These are phyloP conservation scores for Clarias gariepinus DNA, from an alignment of 2,113 vertebrate species.

Conservation along the genomic window DNA sequence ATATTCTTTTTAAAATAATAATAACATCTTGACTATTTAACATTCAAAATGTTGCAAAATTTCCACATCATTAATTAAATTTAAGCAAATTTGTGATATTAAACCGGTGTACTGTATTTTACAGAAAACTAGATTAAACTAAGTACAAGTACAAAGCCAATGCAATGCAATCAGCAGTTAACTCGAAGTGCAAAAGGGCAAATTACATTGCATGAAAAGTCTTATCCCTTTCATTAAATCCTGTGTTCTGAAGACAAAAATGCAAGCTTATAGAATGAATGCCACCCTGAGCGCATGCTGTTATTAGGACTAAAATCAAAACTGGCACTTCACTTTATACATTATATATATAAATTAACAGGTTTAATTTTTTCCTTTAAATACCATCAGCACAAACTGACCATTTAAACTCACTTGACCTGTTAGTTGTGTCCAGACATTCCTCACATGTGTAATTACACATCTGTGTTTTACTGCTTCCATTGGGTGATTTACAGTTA, in stretches of 20 bases:
- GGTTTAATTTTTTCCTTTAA: too few species aligned
- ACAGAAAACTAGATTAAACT: not conserved
- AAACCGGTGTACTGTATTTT: not conserved
- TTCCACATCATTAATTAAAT: not conserved
- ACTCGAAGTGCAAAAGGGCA: not conserved
- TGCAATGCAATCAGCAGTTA: not conserved
- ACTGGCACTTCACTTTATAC: too few species aligned
- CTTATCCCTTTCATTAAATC: not conserved
- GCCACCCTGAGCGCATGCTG: not conserved
- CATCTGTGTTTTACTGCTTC: not conserved
- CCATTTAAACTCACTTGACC: too few species aligned
- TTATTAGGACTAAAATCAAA: too few species aligned
- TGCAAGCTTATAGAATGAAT: not conserved
- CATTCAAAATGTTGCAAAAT: not conserved
- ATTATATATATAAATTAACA: too few species aligned
- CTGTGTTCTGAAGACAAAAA: not conserved
- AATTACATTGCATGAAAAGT: not conserved
- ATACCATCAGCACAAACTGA: too few species aligned
- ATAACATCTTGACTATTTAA: too few species aligned
- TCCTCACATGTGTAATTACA: too few species aligned
- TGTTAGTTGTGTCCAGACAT: too few species aligned
- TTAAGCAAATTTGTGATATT: not conserved
- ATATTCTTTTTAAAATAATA: too few species aligned
- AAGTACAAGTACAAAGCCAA: not conserved
- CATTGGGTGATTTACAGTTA: not conserved